Conservation (phyloP, 1,140 invertebrate genomes). For the Hyles vespertilio region DNA sequence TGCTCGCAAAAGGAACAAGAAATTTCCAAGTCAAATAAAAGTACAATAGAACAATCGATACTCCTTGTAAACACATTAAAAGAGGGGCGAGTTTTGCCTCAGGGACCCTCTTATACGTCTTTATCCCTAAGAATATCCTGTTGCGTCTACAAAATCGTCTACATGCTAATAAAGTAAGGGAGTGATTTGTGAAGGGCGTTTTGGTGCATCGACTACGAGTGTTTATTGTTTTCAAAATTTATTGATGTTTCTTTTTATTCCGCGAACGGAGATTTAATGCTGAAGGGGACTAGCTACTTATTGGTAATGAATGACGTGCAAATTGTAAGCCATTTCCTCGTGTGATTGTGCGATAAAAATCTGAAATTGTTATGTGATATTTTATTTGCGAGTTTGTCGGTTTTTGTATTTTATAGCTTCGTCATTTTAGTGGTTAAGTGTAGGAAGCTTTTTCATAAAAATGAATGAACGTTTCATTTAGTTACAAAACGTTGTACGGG, state of each 20-base stretch:
- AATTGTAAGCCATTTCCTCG: too few relatives aligned
- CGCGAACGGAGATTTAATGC: slow-evolving; percentile 12
- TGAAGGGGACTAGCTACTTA: not conserved
- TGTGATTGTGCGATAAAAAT: too few relatives aligned
- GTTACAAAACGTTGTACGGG: too few relatives aligned
- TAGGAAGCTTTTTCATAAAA: too few relatives aligned
- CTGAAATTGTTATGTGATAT: too few relatives aligned
- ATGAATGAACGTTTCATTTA: too few relatives aligned
- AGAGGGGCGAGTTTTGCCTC: slow-evolving; percentile 33
- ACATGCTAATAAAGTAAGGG: slow-evolving; percentile 66
- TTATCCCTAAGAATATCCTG: slow-evolving; percentile 64
- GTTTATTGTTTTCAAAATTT: slow-evolving; percentile 6
- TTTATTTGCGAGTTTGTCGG: too few relatives aligned
- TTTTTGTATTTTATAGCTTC: too few relatives aligned
- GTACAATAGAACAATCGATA: slow-evolving; percentile 72
- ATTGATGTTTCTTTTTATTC: slow-evolving; percentile 18
- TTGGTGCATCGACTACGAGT: slow-evolving; percentile 5
- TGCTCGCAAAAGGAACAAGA: slow-evolving; percentile 17
- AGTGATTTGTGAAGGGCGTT: slow-evolving; percentile 51
- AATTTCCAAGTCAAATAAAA: slow-evolving; percentile 74
- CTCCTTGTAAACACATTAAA: slow-evolving; percentile 73
- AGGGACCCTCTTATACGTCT: slow-evolving; percentile 47
- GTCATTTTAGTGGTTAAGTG: too few relatives aligned
- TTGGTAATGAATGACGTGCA: too few relatives aligned
- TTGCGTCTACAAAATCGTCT: slow-evolving; percentile 57